Evolutionary conservation across 1,140 invertebrate genomes (phyloP).

Genomic region (Ladona fulva): DNA sequence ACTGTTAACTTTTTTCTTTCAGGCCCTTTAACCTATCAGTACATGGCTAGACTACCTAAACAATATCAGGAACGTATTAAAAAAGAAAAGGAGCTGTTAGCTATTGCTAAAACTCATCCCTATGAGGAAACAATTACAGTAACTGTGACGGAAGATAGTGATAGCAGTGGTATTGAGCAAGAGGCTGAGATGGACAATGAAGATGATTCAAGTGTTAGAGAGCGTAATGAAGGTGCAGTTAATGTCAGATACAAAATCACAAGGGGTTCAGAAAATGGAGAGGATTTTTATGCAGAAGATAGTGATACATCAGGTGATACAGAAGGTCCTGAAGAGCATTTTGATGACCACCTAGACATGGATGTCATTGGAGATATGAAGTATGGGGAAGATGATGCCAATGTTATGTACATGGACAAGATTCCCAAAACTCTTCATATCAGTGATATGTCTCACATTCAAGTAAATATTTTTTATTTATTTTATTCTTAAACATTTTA

Average conservation of each 20-base stretch:
- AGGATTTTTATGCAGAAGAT: constrained; percentile 13
- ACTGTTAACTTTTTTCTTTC: neutral
- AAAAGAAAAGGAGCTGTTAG: constrained; percentile 19
- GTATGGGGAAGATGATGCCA: constrained; percentile 41
- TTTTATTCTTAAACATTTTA: too few relatives aligned
- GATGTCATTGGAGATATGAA: constrained; percentile 10
- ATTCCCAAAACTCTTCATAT: constrained; percentile 44
- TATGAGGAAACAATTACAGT: neutral
- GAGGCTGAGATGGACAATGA: constrained; percentile 44
- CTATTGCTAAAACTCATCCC: neutral
- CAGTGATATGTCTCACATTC: constrained; percentile 25
- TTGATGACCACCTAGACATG: constrained; percentile 12
- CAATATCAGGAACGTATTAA: constrained; percentile 48
- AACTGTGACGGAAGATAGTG: constrained; percentile 23
- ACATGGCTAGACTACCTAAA: constrained; percentile 67
- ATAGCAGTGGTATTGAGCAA: constrained; percentile 45
- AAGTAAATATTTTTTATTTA: constrained; percentile 16
- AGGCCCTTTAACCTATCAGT: constrained; percentile 66
- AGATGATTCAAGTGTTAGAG: constrained; percentile 30
- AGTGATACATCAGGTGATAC: constrained; percentile 50
- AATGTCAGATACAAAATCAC: constrained; percentile 35
- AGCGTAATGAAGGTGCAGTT: constrained; percentile 34
- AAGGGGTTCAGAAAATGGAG: constrained; percentile 5
- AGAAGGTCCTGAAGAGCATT: constrained; percentile 55
- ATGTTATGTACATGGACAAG: constrained; percentile 47